Evolutionary conservation across 1,140 invertebrate species (phyloP).

Genomic region (Bombus fervidus): DNA sequence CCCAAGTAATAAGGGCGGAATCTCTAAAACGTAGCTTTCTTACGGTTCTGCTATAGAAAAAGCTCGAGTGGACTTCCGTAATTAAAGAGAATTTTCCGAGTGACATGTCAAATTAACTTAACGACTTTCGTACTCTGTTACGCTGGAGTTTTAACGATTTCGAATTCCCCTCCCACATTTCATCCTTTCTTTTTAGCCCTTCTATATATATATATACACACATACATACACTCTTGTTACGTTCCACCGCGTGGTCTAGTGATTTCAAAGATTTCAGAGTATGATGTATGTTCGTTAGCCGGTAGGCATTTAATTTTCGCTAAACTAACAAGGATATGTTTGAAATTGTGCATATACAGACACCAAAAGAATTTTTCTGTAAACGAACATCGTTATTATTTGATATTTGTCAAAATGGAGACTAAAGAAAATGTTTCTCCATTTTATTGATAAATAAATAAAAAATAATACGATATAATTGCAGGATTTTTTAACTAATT

Average conservation of each 20-base stretch:
- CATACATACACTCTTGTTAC: background rate
- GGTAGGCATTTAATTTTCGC: background rate
- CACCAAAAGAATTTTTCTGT: background rate
- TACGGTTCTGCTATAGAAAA: conserved; percentile 21
- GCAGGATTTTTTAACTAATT: background rate
- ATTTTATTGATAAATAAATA: background rate
- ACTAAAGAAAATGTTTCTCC: background rate
- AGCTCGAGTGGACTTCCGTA: conserved; percentile 37
- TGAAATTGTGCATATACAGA: background rate
- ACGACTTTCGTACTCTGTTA: conserved; percentile 39
- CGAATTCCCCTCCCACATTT: background rate
- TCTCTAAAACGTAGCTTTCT: conserved; percentile 40
- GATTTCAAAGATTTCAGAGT: background rate
- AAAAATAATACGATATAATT: background rate
- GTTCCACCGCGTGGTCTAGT: background rate
- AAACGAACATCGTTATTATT: background rate
- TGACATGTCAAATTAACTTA: conserved; percentile 46
- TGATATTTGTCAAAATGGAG: background rate
- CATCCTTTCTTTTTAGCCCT: background rate
- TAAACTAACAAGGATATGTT: background rate
- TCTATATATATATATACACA: too few species aligned
- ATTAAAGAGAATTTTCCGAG: conserved; percentile 60
- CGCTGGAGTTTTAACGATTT: conserved; percentile 19
- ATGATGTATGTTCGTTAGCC: background rate
- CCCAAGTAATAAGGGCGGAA: conserved; percentile 41